Conservation (phyloP, 2,888 invertebrate species). For the Tethea ocularis region DNA sequence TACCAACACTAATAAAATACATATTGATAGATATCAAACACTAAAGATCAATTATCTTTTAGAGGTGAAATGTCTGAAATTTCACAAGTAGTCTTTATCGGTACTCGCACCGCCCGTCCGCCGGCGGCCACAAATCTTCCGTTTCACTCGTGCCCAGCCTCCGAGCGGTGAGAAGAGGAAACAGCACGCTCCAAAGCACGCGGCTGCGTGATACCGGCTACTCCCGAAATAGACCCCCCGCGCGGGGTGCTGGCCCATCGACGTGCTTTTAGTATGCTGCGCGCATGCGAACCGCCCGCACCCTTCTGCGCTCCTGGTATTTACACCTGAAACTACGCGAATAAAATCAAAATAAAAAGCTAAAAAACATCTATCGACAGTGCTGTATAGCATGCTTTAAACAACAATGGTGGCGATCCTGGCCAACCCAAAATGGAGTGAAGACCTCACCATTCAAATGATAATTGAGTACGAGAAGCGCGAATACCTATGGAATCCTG, state of each 20-base stretch:
- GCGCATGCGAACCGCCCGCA: constrained; percentile 84
- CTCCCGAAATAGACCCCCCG: constrained; percentile 82
- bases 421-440: constrained; percentile 81
- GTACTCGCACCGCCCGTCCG: constrained; percentile 48
- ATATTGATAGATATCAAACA: background rate
- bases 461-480: constrained; percentile 80
- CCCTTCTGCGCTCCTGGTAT: constrained; percentile 76
- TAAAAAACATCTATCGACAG: constrained; percentile 33
- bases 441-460: constrained; percentile 79
- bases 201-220: constrained; percentile 81
- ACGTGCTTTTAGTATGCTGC: constrained; percentile 85
- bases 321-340: constrained; percentile 60
- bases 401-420: constrained; percentile 75
- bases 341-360: constrained; percentile 45
- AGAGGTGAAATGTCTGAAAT: background rate
- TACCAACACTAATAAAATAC: no score
- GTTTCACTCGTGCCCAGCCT: constrained; percentile 81
- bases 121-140: constrained; percentile 79
- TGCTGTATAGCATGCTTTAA: constrained; percentile 62
- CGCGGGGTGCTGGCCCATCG: constrained; percentile 75
- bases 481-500: constrained; percentile 80
- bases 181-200: constrained; percentile 83
- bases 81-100: constrained; percentile 24
- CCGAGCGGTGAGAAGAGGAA: constrained; percentile 76
- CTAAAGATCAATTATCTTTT: background rate